Percentiles rank a stretch among this genome's conserved stretches.
phyloP scores from a whole-genome alignment of 2,113 vertebrate species.

The Sinosuthora webbiana region DNA sequence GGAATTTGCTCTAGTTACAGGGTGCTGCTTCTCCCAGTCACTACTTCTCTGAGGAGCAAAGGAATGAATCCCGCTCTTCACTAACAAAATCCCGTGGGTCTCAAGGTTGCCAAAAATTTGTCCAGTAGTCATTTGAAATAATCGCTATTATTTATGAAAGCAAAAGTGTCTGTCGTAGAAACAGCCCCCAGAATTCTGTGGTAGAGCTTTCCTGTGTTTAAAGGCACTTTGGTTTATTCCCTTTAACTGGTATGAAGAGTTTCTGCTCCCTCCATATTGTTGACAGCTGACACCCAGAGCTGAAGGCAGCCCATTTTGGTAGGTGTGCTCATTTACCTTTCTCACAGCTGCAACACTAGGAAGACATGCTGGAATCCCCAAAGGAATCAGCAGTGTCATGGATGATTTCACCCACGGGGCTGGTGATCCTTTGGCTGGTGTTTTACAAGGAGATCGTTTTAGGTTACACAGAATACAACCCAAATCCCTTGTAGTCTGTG shows the following conservation, averaged over 20 bases:
- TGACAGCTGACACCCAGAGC: not conserved
- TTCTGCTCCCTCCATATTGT: not conserved
- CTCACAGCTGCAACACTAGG: not conserved
- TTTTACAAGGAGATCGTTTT: not conserved
- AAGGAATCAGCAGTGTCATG: not conserved
- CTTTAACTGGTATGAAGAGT: not conserved
- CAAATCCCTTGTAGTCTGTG: not conserved
- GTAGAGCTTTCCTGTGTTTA: not conserved
- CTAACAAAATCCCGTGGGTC: not conserved
- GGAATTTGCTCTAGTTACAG: not conserved
- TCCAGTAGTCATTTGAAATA: not conserved
- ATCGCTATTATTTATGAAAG: rapidly evolving
- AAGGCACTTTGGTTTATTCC: not conserved
- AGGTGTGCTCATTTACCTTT: not conserved
- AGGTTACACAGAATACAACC: not conserved
- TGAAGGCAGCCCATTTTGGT: not conserved
- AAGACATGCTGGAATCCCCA: not conserved
- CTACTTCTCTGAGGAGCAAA: not conserved
- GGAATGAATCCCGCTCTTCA: not conserved
- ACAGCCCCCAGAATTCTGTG: not conserved
- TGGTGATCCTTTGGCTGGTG: not conserved
- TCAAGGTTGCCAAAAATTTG: not conserved
- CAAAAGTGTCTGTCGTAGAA: not conserved
- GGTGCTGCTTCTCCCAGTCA: not conserved
- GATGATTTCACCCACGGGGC: not conserved